These are phyloP conservation scores for Sebastes steindachneri DNA, from an alignment of 2,797 vertebrate genomes.

Conservation along the genomic window DNA sequence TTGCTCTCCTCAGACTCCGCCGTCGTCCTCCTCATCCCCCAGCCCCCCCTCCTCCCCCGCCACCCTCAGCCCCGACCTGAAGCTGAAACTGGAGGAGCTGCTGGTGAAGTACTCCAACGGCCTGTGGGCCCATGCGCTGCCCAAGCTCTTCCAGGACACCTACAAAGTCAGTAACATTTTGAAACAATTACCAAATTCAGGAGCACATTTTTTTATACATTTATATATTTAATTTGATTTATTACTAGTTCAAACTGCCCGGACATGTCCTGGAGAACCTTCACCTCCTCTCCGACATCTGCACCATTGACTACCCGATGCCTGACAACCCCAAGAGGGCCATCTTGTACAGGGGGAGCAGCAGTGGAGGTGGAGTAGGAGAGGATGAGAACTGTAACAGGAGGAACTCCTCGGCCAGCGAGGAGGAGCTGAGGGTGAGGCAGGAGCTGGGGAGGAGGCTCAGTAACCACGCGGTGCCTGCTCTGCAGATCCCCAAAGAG, in stretches of 20 bases:
- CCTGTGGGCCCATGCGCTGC: constrained; percentile 94
- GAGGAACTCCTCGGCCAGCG: constrained; percentile 46
- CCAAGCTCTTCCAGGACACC: constrained; percentile 92
- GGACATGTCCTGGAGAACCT: constrained; percentile 88
- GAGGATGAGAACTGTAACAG: constrained; percentile 81
- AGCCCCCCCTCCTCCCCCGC: constrained; percentile 63
- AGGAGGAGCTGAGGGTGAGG: constrained; percentile 67
- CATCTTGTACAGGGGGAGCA: constrained; percentile 90
- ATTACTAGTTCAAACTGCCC: constrained; percentile 86
- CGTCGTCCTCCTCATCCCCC: constrained; percentile 54
- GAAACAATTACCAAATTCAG: not conserved
- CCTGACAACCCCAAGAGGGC: constrained; percentile 91
- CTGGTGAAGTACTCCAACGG: constrained; percentile 91
- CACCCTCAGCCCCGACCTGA: constrained; percentile 81
- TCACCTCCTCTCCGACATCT: constrained; percentile 88
- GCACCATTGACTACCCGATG: constrained; percentile 89
- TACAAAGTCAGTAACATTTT: constrained; percentile 79
- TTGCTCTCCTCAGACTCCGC: constrained; percentile 51
- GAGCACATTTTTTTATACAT: not conserved
- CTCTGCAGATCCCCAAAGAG: constrained; percentile 89
- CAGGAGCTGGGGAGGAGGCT: constrained; percentile 64
- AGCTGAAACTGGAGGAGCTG: constrained; percentile 88
- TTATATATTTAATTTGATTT: constrained; percentile 15
- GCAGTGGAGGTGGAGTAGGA: constrained; percentile 48
- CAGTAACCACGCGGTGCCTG: constrained; percentile 80